phyloP scores from a whole-genome alignment of 2,113 vertebrate species.

The Vimba vimba region DNA sequence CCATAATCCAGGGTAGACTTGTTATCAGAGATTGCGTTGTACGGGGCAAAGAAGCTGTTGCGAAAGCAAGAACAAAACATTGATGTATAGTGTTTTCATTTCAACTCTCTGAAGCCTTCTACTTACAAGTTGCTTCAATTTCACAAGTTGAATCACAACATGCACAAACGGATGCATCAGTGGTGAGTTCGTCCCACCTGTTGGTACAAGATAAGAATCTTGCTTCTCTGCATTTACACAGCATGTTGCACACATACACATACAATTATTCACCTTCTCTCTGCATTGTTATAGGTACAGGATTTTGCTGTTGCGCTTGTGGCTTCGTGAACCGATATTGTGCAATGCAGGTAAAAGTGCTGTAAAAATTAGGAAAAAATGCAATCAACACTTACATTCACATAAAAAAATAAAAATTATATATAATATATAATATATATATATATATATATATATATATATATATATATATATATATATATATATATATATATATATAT shows the following conservation, averaged over 20 bases:
- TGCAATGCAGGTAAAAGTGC: constrained; percentile 70
- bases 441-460: no score
- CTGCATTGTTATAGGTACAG: constrained; percentile 64
- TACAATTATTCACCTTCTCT: constrained; percentile 52
- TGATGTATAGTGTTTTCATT: not conserved
- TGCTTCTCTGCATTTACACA: not conserved
- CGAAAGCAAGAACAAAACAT: not conserved
- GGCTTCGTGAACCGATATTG: constrained; percentile 50
- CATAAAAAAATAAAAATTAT: no score
- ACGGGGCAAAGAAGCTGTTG: not conserved
- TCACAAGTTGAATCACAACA: constrained; percentile 68
- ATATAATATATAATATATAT: no score
- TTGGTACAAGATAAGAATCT: not conserved
- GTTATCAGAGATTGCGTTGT: constrained; percentile 16
- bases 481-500: no score
- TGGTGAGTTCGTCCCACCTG: constrained; percentile 72
- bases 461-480: no score
- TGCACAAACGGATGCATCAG: constrained; percentile 54
- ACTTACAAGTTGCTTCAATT: constrained; percentile 50
- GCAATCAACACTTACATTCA: not conserved
- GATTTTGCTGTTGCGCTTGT: constrained; percentile 60
- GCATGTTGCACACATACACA: not conserved
- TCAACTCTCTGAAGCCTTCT: not conserved
- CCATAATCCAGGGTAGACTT: constrained; percentile 48
- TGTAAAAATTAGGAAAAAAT: constrained; percentile 34